A percentile compares a stretch with the other conserved stretches of the same genome.
phyloP scores from a whole-genome alignment of 2,888 invertebrate genomes.

The Phengaris alcon region DNA sequence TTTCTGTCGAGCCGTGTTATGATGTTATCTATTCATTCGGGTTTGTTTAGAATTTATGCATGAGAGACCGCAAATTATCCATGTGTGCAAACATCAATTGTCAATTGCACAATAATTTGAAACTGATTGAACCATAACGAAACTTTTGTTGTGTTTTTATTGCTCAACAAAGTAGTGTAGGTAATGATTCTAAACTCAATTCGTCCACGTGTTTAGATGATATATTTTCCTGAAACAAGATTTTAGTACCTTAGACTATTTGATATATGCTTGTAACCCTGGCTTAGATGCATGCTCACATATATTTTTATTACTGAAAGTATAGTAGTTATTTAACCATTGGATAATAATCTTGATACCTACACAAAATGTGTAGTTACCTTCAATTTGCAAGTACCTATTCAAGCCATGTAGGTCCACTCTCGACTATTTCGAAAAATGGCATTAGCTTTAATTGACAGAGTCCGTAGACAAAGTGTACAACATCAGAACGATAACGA shows the following conservation, averaged over 20 bases:
- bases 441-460: no score
- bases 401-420: no score
- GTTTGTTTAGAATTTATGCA: neutral
- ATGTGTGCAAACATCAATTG: constrained; percentile 3
- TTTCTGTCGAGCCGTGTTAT: no score
- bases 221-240: neutral
- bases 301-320: neutral
- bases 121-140: constrained; percentile 17
- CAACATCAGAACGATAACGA: no score
- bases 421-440: no score
- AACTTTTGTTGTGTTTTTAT: neutral
- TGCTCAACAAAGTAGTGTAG: neutral
- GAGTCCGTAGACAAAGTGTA: no score
- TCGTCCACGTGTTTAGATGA: neutral
- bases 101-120: constrained; percentile 15
- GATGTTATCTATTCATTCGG: no score
- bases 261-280: neutral
- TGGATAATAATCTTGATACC: no score
- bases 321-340: no score
- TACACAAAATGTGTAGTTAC: no score
- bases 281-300: neutral
- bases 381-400: no score
- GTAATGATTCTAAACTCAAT: neutral
- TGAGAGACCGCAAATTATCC: neutral
- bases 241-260: neutral